Evolutionary conservation across 2,797 vertebrate genomes (phyloP).

Genomic region (Chiloscyllium punctatum): DNA sequence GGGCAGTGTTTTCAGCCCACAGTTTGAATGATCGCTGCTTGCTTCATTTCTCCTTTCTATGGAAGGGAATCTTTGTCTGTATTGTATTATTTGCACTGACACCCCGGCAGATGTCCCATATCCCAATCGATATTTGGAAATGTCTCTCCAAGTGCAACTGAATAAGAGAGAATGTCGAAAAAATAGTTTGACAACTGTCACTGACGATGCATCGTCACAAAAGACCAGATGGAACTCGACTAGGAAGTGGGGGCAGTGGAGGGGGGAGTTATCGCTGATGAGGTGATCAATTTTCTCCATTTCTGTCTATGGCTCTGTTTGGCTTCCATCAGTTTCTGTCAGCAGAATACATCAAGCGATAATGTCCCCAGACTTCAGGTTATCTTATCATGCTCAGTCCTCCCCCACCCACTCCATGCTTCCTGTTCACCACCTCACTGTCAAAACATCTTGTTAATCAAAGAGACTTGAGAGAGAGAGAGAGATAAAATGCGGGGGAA

Average conservation of each 20-base stretch:
- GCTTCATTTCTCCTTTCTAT: background rate
- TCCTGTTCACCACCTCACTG: background rate
- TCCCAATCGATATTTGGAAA: background rate
- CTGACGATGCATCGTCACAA: background rate
- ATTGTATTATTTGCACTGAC: background rate
- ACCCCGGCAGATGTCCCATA: background rate
- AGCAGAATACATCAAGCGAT: background rate
- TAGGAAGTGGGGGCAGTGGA: background rate
- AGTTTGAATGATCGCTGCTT: background rate
- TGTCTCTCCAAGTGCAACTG: background rate
- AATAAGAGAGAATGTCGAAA: background rate
- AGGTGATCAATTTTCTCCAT: background rate
- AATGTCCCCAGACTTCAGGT: background rate
- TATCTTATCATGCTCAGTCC: background rate
- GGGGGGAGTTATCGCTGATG: too few relatives aligned
- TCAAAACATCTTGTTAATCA: background rate
- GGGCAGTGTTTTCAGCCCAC: background rate
- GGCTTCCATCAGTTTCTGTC: background rate
- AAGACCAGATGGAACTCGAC: background rate
- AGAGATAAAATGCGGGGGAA: background rate
- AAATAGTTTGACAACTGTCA: background rate
- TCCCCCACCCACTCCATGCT: background rate
- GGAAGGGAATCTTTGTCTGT: background rate
- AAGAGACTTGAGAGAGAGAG: background rate
- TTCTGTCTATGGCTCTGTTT: background rate